phyloP scores from a whole-genome alignment of 2,797 vertebrate species.

The Sebastes itinus region DNA sequence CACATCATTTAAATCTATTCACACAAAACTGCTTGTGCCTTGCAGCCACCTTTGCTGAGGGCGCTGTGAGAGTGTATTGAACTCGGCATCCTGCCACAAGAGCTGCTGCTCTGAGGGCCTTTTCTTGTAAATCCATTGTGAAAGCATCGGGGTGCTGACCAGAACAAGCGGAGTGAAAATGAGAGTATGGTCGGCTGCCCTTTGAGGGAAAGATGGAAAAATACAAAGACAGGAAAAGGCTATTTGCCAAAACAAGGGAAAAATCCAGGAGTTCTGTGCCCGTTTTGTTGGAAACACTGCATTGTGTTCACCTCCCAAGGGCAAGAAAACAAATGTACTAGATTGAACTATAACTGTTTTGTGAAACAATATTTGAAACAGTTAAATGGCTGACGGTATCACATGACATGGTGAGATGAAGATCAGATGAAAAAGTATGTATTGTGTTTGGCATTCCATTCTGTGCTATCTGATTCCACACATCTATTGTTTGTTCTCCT shows the following conservation, averaged over 20 bases:
- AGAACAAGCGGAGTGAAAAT: slow-evolving; percentile 23
- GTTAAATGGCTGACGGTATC: neutral
- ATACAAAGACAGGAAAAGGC: slow-evolving; percentile 53
- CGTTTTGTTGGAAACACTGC: slow-evolving; percentile 5
- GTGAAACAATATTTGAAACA: neutral
- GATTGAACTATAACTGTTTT: neutral
- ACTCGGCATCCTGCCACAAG: slow-evolving; percentile 44
- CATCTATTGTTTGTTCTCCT: slow-evolving; percentile 24
- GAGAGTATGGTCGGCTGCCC: slow-evolving; percentile 22
- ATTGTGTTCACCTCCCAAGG: slow-evolving; percentile 7
- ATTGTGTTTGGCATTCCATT: slow-evolving; percentile 38
- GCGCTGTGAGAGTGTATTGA: slow-evolving; percentile 20
- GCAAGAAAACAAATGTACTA: slow-evolving; percentile 10
- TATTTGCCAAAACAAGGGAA: slow-evolving; percentile 24
- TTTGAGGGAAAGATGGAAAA: slow-evolving; percentile 40
- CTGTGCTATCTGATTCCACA: slow-evolving; percentile 32
- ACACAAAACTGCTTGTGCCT: slow-evolving; percentile 3
- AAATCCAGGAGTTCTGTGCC: slow-evolving; percentile 10
- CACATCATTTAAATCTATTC: slow-evolving; percentile 16
- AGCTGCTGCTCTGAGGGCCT: slow-evolving; percentile 32
- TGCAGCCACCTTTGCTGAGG: slow-evolving; percentile 25
- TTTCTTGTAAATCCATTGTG: slow-evolving; percentile 55
- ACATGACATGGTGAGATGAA: slow-evolving; percentile 11
- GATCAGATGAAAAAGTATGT: slow-evolving; percentile 16
- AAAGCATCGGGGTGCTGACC: slow-evolving; percentile 50